Evolutionary conservation across 2,797 vertebrate genomes (phyloP), one percentile per base, ranked within the genome.

Genomic region (Chaetodon trifasciatus): DNA sequence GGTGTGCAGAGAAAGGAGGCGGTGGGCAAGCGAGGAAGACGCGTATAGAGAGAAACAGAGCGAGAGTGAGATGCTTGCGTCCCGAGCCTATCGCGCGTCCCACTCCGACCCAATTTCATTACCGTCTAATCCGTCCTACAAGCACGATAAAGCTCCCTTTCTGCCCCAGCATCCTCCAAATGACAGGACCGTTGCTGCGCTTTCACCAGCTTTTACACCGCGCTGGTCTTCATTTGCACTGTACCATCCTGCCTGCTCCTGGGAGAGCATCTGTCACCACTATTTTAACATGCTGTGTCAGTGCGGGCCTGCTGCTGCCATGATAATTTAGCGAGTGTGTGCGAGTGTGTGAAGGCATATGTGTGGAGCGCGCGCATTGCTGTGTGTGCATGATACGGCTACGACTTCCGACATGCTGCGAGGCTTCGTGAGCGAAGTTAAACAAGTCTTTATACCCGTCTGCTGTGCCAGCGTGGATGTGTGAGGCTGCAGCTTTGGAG

Each of bases 251-350:
- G 76, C 68, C 79, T 47, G 82, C 76, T 86, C 88, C 86, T 47
- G 50, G 50, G 84, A 86, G 81, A 83, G 84, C 82, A 61, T 87
- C 86, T 81, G 86, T 82, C 89, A 84, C 65, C 67, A 17, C 62
- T 67, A 24, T 60, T 80, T 73, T 70, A 87, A 80, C 86, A 74
- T 64, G 82, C 81, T 64, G 83, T 74, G 90, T 89, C 79, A 78
- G 71, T 65, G 79, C 15, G 67, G 80, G 79, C 80, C 79, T 84
- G 87, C 85, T 58, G 46, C 83, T 81, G 82, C 85, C 74, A 19
- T 32, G 67, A 85, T 80, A 64, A 84, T 67, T 86, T 68, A 81
- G 35, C 9, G 17, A 5, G 32, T 21, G 32, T 40, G 60, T 42
- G 72, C 50, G 60, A 2, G 19, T 24, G 60, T 47, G 73, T 67